Conservation (phyloP, 2,888 invertebrate genomes). For the Cheilosia variabilis region DNA sequence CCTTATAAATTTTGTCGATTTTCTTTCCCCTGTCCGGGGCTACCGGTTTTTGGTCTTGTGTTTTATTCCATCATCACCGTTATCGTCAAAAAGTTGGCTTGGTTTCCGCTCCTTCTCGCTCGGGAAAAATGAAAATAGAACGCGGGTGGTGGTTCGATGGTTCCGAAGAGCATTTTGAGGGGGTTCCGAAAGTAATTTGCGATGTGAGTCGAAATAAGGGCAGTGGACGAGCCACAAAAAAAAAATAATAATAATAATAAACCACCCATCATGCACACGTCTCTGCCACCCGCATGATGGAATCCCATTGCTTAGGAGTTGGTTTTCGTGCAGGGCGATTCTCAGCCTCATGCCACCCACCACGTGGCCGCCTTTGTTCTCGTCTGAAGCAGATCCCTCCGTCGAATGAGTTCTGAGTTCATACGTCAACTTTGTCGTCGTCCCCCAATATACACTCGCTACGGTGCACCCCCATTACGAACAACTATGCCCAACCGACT, state of each 20-base stretch:
- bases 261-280: slow-evolving; percentile 64
- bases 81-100: slow-evolving; percentile 51
- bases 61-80: slow-evolving; percentile 72
- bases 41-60: slow-evolving; percentile 58
- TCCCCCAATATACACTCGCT: slow-evolving; percentile 30
- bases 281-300: slow-evolving; percentile 65
- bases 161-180: slow-evolving; percentile 22
- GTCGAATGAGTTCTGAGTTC: slow-evolving; percentile 67
- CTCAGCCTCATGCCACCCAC: slow-evolving; percentile 30
- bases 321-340: slow-evolving; percentile 47
- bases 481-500: slow-evolving; percentile 20
- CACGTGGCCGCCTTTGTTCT: slow-evolving; percentile 67
- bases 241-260: slow-evolving; percentile 34
- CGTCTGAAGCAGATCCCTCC: slow-evolving; percentile 61
- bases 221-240: slow-evolving; percentile 40
- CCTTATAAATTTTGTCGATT: slow-evolving; percentile 56
- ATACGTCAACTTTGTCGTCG: slow-evolving; percentile 70
- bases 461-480: slow-evolving; percentile 31
- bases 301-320: slow-evolving; percentile 73
- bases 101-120: slow-evolving; percentile 32
- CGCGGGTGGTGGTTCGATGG: slow-evolving; percentile 50
- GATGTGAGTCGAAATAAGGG: slow-evolving; percentile 71
- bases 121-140: slow-evolving; percentile 56
- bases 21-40: slow-evolving; percentile 41
- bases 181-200: slow-evolving; percentile 70